phyloP scores from a whole-genome alignment of 2,113 vertebrate genomes.

The Pseudorectes ferrugineus region DNA sequence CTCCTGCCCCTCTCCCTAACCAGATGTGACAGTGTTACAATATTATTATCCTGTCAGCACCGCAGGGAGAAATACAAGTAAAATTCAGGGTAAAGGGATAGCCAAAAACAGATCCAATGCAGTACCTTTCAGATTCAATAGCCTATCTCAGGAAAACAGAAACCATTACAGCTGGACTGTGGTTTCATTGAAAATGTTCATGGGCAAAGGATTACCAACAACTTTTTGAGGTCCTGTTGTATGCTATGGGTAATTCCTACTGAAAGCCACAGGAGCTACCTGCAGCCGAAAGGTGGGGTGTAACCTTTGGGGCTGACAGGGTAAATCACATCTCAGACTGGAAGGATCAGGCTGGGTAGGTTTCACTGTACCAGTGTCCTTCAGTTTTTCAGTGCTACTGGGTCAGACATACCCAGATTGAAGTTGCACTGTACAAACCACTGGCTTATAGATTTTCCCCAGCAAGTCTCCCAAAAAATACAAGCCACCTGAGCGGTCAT shows the following conservation, averaged over 20 bases:
- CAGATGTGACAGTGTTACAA: conserved; percentile 52
- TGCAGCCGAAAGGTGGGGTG: neutral
- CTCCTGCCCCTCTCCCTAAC: neutral
- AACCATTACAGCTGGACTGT: neutral
- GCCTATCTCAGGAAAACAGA: neutral
- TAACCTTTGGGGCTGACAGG: neutral
- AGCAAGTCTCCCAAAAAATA: neutral
- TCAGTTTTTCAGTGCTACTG: neutral
- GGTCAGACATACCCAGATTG: neutral
- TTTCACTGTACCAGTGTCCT: neutral
- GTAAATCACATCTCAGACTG: neutral
- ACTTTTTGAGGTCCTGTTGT: neutral
- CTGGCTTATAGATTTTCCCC: neutral
- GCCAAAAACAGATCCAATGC: conserved; percentile 4
- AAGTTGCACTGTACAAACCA: neutral
- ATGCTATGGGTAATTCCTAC: neutral
- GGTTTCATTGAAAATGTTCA: neutral
- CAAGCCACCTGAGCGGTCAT: neutral
- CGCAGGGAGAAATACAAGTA: conserved; percentile 11
- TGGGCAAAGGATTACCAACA: neutral
- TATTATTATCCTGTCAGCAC: conserved; percentile 37
- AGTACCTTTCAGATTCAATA: neutral
- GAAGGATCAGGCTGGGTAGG: neutral
- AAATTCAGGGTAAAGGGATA: conserved; percentile 13
- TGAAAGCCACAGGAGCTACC: neutral